Base-by-base conservation (phyloP, 2,888 invertebrate species). In the Meghimatium bilineatum region DNA sequence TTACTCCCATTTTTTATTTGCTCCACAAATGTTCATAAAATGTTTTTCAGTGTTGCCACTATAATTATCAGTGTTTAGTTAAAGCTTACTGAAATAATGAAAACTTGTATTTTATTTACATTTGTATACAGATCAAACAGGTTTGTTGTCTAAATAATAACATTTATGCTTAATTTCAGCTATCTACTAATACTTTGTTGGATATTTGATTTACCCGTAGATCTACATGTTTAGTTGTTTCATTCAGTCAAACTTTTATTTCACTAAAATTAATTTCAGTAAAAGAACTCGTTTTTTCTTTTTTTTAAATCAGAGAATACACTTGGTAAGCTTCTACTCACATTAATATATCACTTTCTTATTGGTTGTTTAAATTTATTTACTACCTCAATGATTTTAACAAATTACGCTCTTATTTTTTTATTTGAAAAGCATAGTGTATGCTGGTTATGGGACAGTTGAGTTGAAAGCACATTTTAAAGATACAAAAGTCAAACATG, bases 291-390 rank as follows among this genome's bases (percentile, higher is more conserved):
- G 32, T 5, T 32, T 66, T 66, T 66, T 8, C 14, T 66, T 17
- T 32, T 26, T 71, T 29, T 26, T 52, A 36, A 75, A 75, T 2
- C 82, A 82, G 82, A 76, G 66, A 52, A 76, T 67, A 12, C n/a
- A 20, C 26, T 76, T 75, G 82, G 82, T 82, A 82, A 82, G 82
- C 66, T 49, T 36, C n/a, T 56, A 44, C 52, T 78, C 29, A 52
- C 36, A 67, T 5, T 56, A 56, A 52, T 60, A 56, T 60, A 71
- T 56, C n/a, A 72, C 12, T 32, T 32, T 29, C 8, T 63, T 10
- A 63, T 8, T 63, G 26, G 3, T n/a, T 63, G 26, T 63, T n/a
- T 63, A n/a, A n/a, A n/a, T 63, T 5, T n/a, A 26, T n/a, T 63
- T n/a, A 26, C n/a, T 63, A n/a, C 26, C 3, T 12, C 60, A n/a